Evolutionary conservation across 2,797 vertebrate genomes (phyloP).

Genomic region (Acanthurus leucopareius): DNA sequence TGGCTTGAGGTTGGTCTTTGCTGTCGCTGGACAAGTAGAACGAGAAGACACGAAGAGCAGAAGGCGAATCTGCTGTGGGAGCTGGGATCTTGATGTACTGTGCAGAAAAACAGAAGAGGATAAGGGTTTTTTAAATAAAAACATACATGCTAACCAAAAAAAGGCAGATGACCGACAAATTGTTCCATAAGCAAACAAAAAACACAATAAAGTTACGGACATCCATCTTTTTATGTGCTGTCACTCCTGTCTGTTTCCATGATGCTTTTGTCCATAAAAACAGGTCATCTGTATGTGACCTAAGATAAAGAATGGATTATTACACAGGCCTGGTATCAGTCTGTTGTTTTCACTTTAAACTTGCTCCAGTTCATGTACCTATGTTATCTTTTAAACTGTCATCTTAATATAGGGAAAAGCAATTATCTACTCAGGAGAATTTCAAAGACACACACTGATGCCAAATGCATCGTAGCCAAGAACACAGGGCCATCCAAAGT

Average conservation of each 20-base stretch:
- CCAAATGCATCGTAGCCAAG: conserved; percentile 57
- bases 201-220: not conserved
- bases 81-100: conserved; percentile 88
- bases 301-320: conserved; percentile 15
- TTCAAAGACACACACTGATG: conserved; percentile 32
- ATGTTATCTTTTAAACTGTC: conserved; percentile 40
- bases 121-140: not conserved
- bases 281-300: not conserved
- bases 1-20: conserved; percentile 88
- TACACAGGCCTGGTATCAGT: conserved; percentile 13
- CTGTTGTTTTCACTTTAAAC: conserved; percentile 24
- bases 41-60: conserved; percentile 85
- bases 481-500: conserved; percentile 29
- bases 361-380: conserved; percentile 17
- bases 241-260: not conserved
- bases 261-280: not conserved
- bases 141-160: not conserved
- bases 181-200: not conserved
- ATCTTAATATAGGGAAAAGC: conserved; percentile 35
- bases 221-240: not conserved
- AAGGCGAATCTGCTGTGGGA: conserved; percentile 74
- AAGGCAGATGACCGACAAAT: too few species aligned
- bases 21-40: conserved; percentile 90
- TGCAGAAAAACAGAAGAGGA: conserved; percentile 15
- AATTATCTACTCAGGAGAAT: conserved; percentile 58